Percentiles rank a stretch among this genome's conserved stretches.
Evolutionary conservation across 2,797 vertebrate genomes (phyloP).

Genomic region (Phrynocephalus guinanensis): DNA sequence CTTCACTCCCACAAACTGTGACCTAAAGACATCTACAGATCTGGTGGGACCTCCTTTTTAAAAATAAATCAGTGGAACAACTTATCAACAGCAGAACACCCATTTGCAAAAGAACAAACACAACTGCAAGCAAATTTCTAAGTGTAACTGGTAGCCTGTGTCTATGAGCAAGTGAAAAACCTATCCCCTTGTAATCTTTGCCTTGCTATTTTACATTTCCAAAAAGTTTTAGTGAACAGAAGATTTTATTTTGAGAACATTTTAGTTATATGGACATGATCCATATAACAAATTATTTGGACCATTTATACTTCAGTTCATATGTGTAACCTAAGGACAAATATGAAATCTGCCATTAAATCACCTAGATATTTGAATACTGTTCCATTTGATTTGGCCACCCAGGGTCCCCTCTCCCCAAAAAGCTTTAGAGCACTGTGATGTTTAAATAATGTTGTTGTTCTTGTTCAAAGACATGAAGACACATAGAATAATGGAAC

Average conservation of each 20-base stretch:
- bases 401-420: neutral
- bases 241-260: too few species aligned
- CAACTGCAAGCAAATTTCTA: neutral
- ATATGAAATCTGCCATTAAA: neutral
- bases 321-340: neutral
- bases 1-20: neutral
- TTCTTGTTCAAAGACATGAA: neutral
- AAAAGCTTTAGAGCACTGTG: neutral
- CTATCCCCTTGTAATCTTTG: neutral
- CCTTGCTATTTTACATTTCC: neutral
- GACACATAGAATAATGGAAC: too few species aligned
- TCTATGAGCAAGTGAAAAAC: neutral
- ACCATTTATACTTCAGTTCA: neutral
- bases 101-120: constrained; percentile 6
- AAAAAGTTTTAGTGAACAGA: neutral
- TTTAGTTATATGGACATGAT: neutral
- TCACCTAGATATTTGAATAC: neutral
- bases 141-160: neutral
- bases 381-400: constrained; percentile 7
- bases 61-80: neutral
- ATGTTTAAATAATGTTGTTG: constrained; percentile 13
- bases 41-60: neutral
- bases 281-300: neutral
- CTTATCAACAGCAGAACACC: neutral
- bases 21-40: neutral